A percentile compares a stretch with the other conserved stretches of the same genome.
phyloP scores from a whole-genome alignment of 2,888 invertebrate species.

The Listrodromus nycthemerus region DNA sequence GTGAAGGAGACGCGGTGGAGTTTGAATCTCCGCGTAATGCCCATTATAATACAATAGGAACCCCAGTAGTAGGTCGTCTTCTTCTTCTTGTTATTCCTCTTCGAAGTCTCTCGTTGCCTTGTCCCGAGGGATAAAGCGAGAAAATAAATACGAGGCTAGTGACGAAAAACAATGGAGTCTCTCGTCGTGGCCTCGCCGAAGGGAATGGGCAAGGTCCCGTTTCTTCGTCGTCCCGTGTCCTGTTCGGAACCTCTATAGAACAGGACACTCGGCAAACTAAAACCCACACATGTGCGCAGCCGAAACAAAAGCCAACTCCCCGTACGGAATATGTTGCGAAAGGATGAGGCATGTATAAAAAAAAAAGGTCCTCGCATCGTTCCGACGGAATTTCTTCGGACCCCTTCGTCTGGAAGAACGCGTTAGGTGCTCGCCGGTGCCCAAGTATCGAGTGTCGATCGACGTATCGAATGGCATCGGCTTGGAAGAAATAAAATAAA shows the following conservation, averaged over 20 bases:
- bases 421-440: conserved; percentile 29
- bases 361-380: conserved; percentile 16
- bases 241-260: conserved; percentile 15
- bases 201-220: conserved; percentile 59
- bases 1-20: conserved; percentile 56
- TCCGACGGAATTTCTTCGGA: conserved; percentile 36
- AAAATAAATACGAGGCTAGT: conserved; percentile 68
- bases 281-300: not conserved
- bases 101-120: conserved; percentile 59
- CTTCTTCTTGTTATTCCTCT: conserved; percentile 63
- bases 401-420: conserved; percentile 60
- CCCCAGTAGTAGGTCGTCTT: conserved; percentile 64
- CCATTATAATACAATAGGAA: conserved; percentile 82
- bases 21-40: conserved; percentile 74
- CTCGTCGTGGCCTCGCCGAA: conserved; percentile 29
- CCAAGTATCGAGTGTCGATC: conserved; percentile 59
- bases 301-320: conserved; percentile 25
- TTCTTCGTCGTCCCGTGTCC: conserved; percentile 29
- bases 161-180: conserved; percentile 76
- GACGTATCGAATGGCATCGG: conserved; percentile 58
- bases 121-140: conserved; percentile 33
- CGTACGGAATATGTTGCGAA: conserved; percentile 17
- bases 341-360: conserved; percentile 21
- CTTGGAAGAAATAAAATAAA: not conserved
- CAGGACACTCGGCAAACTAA: conserved; percentile 31